Percentiles rank a stretch among this genome's conserved stretches.
phyloP scores from a whole-genome alignment of 2,888 invertebrate genomes.

The Lithophane leautieri region DNA sequence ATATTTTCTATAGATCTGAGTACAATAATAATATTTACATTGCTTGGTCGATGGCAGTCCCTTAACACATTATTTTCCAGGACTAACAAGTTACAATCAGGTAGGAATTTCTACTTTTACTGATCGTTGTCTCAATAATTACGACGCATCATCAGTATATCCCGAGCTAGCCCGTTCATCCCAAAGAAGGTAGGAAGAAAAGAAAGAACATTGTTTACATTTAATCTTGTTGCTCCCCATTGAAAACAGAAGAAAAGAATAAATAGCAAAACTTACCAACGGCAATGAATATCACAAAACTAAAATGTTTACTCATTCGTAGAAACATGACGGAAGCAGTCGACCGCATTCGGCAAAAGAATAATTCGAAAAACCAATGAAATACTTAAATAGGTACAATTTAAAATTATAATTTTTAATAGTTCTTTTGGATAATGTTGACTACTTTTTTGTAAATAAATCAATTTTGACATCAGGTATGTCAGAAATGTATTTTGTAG shows the following conservation, averaged over 20 bases:
- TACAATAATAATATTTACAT: background rate
- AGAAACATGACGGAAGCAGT: conserved; percentile 45
- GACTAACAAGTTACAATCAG: background rate
- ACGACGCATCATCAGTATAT: background rate
- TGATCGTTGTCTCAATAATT: background rate
- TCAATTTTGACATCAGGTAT: conserved; percentile 16
- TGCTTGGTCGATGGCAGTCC: background rate
- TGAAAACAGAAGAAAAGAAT: background rate
- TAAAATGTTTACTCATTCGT: conserved; percentile 30
- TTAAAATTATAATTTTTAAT: conserved; percentile 34
- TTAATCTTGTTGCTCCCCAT: too few relatives aligned
- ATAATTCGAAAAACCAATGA: conserved; percentile 19
- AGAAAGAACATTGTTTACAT: background rate
- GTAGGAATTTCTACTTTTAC: background rate
- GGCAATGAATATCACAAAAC: conserved; percentile 47
- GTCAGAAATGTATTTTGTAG: background rate
- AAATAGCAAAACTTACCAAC: conserved; percentile 56
- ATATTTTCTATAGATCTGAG: background rate
- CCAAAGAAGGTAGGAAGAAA: background rate
- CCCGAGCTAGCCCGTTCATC: background rate
- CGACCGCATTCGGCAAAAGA: conserved; percentile 16
- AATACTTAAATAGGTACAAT: conserved; percentile 21
- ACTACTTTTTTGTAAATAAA: conserved; percentile 48
- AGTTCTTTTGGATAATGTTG: conserved; percentile 5
- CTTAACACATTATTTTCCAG: background rate